Conservation (phyloP, 2,888 invertebrate species). For the Ormyrus rosae region DNA sequence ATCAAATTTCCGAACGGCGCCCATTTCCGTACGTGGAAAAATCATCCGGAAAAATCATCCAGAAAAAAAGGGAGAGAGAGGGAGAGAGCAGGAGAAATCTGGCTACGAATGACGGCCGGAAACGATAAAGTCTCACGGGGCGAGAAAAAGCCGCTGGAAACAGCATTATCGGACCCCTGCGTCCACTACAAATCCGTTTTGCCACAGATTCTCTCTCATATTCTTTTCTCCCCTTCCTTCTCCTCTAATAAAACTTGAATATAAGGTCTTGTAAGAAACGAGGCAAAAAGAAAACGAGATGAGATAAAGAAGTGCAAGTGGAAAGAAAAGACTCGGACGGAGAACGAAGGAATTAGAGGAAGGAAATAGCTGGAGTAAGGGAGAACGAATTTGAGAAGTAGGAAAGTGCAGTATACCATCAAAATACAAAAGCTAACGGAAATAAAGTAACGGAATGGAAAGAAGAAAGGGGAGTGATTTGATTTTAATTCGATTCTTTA, state of each 20-base stretch:
- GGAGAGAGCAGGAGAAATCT: conserved; percentile 18
- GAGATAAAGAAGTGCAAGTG: conserved; percentile 2
- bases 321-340: conserved; percentile 28
- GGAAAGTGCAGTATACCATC: not conserved
- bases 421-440: conserved; percentile 1
- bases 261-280: conserved; percentile 16
- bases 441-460: conserved; percentile 3
- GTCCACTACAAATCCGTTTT: conserved; percentile 52
- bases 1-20: conserved; percentile 16
- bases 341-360: conserved; percentile 26
- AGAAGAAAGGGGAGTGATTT: conserved; percentile 21
- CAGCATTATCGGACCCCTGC: conserved; percentile 42
- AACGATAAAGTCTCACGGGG: conserved; percentile 31
- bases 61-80: too few species aligned
- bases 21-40: conserved; percentile 28
- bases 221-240: not conserved
- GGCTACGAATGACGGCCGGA: not conserved
- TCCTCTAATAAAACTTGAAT: conserved; percentile 43
- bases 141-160: conserved; percentile 20
- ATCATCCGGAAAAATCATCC: not conserved
- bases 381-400: conserved; percentile 10
- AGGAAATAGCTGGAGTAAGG: conserved; percentile 14
- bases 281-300: not conserved
- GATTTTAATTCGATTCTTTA: conserved; percentile 46
- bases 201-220: conserved; percentile 5